Base-by-base conservation (phyloP, 2,797 vertebrate species). In the Enteromius treurensis region DNA sequence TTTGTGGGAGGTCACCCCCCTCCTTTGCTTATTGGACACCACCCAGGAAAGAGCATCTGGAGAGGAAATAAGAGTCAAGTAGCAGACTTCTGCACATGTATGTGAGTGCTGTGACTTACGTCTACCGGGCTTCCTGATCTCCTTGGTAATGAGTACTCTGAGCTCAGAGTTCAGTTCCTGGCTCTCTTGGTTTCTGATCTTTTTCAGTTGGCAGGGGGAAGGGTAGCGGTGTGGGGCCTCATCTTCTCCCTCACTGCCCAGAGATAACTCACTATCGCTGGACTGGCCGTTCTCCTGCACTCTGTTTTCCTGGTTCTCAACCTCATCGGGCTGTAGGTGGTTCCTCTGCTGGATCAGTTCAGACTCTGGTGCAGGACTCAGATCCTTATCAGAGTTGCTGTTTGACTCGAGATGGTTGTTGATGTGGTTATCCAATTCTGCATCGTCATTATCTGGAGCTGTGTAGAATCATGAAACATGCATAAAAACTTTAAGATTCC, bases 91-190 rank as follows among this genome's bases (percentile, higher is more conserved):
- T 77, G 55, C 58, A 47, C 40, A 15, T 58, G 19, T 29, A 14
- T 49, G 45, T 15, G 26, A 9, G 51, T 62, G 53, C 14, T n/a
- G 47, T 32, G 32, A 40, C 69, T 67, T 55, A 99, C 98, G 96
- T 91, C 98, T 94, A 89, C 98, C 98, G 15, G 98, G 98, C 88
- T 97, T 98, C 83, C 98, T 92, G 85, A 99, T 99, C 90, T 99
- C 98, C 92, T 95, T 98, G 93, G 95, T 95, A 89, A 99, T 98
- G 91, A 97, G 95, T 84, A 94, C 92, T 92, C 94, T 92, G 80
- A 99, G 93, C 86, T 98, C 96, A 45, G 93, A 95, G 91, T 99
- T 99, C 89, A 97, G 94, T 90, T 97, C 96, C 1, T 94, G 91
- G 71, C 95, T 96, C 90, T 97, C 96, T n/a, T 90, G 94, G 76